A percentile compares a stretch with the other conserved stretches of the same genome.
phyloP scores from a whole-genome alignment of 2,888 invertebrate species.

The Hecatera dysodea region DNA sequence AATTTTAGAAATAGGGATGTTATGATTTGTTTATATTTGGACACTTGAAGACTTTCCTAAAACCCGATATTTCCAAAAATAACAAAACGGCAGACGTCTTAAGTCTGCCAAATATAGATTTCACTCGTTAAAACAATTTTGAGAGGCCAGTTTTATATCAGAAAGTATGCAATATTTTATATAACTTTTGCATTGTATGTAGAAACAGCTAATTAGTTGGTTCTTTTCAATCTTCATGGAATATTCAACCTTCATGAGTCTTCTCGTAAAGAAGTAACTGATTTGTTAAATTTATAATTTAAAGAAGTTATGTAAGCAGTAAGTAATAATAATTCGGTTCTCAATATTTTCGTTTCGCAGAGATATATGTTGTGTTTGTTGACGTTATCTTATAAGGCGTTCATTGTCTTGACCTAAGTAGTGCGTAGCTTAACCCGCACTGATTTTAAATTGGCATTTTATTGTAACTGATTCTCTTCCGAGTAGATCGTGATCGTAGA shows the following conservation, averaged over 20 bases:
- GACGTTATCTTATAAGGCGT: slow-evolving; percentile 2
- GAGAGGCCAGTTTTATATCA: background rate
- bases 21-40: slow-evolving; percentile 9
- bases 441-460: slow-evolving; percentile 4
- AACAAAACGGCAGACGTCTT: background rate
- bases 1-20: background rate
- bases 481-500: slow-evolving; percentile 7
- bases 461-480: slow-evolving; percentile 28
- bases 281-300: slow-evolving; percentile 18
- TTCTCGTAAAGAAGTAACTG: background rate
- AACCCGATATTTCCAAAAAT: background rate
- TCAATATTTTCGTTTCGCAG: slow-evolving; percentile 2
- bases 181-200: too few relatives aligned
- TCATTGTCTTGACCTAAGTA: slow-evolving; percentile 26
- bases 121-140: background rate
- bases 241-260: slow-evolving; percentile 29
- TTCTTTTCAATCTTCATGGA: slow-evolving; percentile 32
- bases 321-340: slow-evolving; percentile 1
- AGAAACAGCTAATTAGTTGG: slow-evolving; percentile 3
- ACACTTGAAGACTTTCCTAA: background rate
- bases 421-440: background rate
- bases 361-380: background rate
- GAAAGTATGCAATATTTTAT: slow-evolving; percentile 9
- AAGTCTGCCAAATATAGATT: slow-evolving; percentile 1
- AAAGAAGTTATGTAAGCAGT: background rate